Evolutionary conservation across 1,140 invertebrate species (phyloP), one percentile per base, ranked within the genome.

Genomic region (Teleopsis dalmanni): DNA sequence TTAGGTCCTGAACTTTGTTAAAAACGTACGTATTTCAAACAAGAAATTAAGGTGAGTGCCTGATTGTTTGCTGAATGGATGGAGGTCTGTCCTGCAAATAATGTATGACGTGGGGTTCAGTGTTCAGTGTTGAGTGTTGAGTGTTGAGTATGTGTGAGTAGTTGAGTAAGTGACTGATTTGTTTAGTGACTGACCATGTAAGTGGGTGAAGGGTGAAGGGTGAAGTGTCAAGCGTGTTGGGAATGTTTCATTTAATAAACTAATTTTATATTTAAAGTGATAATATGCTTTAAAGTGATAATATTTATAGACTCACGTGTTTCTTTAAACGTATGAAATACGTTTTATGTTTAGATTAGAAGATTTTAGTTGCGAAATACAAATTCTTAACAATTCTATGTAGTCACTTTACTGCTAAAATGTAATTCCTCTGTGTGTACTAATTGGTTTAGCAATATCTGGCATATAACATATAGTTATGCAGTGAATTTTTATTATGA

Each of bases 281-380:
- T 27, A 6, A 45, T 33, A 29, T 45, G 26, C 35, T 46, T 18
- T 35, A 35, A 36, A 43, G 41, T 43, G 27, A 27, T 43, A 43
- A 27, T 43, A 43, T 43, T 21, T 46, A 31, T 31, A 35, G 44
- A 46, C 44, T 46, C 44, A 46, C 44, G 44, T 46, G 44, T 46
- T 46, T 46, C 29, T 43, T n/a, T n/a, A n/a, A n/a, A n/a, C n/a
- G 41, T 29, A 43, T 43, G 26, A 43, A 21, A 31, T 25, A 43
- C 25, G 41, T 31, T 23, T 31, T 43, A 19, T 43, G 23, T 43
- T 16, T 29, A 43, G 19, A 27, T 27, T 25, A 31, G 21, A 43
- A 43, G 31, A 29, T 29, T 43, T 43, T 43, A 16, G n/a, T 31
- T 19, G 27, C 13, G 41, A 19, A 9, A 29, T 31, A 13, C 31